Conservation (phyloP, 2,797 vertebrate species). For the Varecia variegata region DNA sequence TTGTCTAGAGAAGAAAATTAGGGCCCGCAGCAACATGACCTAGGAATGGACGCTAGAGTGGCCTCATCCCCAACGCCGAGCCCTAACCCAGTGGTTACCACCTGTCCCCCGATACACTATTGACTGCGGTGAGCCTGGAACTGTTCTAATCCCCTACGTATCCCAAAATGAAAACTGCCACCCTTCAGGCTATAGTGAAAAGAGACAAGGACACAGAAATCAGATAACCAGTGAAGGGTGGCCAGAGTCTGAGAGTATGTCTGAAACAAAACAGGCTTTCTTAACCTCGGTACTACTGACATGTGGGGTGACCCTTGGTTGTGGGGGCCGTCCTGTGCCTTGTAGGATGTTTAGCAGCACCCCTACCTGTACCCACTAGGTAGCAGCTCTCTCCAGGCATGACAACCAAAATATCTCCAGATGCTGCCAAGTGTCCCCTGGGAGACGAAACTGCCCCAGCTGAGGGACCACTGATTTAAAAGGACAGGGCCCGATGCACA, state of each 20-base stretch:
- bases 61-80: not conserved
- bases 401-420: not conserved
- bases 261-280: not conserved
- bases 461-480: not conserved
- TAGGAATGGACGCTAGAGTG: fast-evolving
- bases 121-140: not conserved
- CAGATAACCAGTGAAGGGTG: fast-evolving
- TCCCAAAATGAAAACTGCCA: not conserved
- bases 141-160: not conserved
- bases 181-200: not conserved
- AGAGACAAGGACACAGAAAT: not conserved
- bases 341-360: not conserved
- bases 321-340: fast-evolving
- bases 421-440: not conserved
- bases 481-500: not conserved
- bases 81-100: not conserved
- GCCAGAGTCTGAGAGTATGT: too few relatives aligned
- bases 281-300: too few relatives aligned
- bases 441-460: not conserved
- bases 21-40: not conserved
- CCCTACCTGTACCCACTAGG: not conserved
- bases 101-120: too few relatives aligned
- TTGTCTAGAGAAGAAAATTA: not conserved
- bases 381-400: not conserved
- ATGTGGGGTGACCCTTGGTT: not conserved